Evolutionary conservation across 1,140 invertebrate species (phyloP).

Genomic region (Drosophila tani): DNA sequence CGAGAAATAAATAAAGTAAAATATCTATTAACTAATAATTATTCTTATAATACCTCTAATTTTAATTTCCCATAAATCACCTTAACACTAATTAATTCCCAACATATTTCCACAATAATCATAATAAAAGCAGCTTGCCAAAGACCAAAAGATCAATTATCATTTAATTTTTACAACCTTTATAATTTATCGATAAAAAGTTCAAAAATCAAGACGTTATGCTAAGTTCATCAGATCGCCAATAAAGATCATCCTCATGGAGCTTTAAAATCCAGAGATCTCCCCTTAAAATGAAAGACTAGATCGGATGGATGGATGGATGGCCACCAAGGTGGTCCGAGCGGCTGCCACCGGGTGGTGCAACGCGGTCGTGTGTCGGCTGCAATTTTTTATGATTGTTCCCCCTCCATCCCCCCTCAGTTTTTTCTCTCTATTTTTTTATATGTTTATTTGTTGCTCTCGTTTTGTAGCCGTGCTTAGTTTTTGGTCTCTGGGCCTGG

Average conservation of each 20-base stretch:
- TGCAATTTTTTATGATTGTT: slow-evolving; percentile 81
- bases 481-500: slow-evolving; percentile 25
- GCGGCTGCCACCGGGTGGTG: slow-evolving; percentile 71
- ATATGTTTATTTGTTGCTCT: slow-evolving; percentile 79
- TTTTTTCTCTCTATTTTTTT: slow-evolving; percentile 67
- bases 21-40: too few species aligned
- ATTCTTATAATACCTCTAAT: too few species aligned
- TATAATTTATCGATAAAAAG: slow-evolving; percentile 25
- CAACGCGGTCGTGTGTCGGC: slow-evolving; percentile 70
- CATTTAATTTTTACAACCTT: background rate
- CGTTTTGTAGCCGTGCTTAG: slow-evolving; percentile 28
- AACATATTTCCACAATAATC: slow-evolving; percentile 16
- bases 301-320: slow-evolving; percentile 5
- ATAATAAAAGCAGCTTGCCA: background rate
- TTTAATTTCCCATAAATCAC: slow-evolving; percentile 3
- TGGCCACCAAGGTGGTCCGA: slow-evolving; percentile 71
- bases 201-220: slow-evolving; percentile 11
- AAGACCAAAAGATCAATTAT: background rate
- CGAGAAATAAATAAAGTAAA: too few species aligned
- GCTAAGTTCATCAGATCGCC: slow-evolving; percentile 12
- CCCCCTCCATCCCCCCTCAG: background rate
- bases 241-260: slow-evolving; percentile 15
- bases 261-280: background rate
- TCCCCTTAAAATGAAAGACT: background rate
- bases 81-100: background rate